A percentile compares a stretch with the other conserved stretches of the same genome.
These are phyloP conservation scores for Leptopterna dolabrata DNA, from an alignment of 2,888 invertebrate genomes.

Conservation along the genomic window DNA sequence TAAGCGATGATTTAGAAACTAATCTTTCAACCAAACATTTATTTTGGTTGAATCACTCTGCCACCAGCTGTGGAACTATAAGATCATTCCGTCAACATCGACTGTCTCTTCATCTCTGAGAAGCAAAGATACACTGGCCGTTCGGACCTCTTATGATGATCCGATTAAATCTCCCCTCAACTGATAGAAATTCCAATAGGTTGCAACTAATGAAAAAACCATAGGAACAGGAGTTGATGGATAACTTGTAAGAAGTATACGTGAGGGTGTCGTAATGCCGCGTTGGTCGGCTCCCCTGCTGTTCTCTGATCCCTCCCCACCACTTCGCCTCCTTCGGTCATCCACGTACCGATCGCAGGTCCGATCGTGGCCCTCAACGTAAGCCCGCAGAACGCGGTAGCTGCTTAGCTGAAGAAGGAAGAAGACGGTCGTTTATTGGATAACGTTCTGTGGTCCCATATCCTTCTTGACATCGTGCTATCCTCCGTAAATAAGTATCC, in stretches of 20 bases:
- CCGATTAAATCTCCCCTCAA: constrained; percentile 1
- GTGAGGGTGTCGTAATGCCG: constrained; percentile 31
- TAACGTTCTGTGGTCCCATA: background rate
- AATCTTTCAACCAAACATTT: too few relatives aligned
- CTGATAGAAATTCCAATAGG: constrained; percentile 55
- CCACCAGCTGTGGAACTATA: too few relatives aligned
- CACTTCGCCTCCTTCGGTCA: background rate
- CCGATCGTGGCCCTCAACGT: background rate
- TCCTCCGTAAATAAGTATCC: too few relatives aligned
- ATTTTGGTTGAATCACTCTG: too few relatives aligned
- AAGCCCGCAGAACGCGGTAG: background rate
- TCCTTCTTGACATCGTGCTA: background rate
- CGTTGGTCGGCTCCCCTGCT: background rate
- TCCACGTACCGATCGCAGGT: background rate
- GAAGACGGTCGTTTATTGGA: background rate
- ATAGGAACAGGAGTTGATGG: constrained; percentile 49
- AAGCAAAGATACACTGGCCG: too few relatives aligned
- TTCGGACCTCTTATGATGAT: background rate
- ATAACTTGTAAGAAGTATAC: constrained; percentile 29
- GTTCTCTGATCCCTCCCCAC: background rate
- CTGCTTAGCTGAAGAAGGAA: background rate
- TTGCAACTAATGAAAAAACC: constrained; percentile 55
- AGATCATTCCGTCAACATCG: background rate
- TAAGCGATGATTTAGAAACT: too few relatives aligned
- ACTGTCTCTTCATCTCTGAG: background rate